Evolutionary conservation across 92 coral and sea anemone species (phyloP), one percentile per base, ranked within the genome.

Genomic region (Chrysogorgia sp.): DNA sequence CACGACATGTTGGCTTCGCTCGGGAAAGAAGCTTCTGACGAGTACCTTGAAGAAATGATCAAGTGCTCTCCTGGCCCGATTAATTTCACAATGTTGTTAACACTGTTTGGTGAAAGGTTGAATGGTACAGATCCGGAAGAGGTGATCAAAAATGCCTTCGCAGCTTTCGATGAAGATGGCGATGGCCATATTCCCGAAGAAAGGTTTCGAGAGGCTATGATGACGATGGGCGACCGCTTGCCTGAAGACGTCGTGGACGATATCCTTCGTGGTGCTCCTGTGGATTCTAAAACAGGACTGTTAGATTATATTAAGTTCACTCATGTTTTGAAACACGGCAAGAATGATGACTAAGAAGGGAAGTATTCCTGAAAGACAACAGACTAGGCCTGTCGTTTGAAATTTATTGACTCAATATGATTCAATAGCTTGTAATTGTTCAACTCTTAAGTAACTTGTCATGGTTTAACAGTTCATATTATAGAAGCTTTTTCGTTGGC

Each of bases 51-150:
- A 83, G 92, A 86, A 15, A 93, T 93, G 98, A 86, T 93, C 45
- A 89, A 85, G 67, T 85, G 82, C 75, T 93, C 98, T 28, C 98
- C 98, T 8, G 98, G 98, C 8, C 98, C 98, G 23, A 89, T 93
- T 88, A 93, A 93, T 88, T 93, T 93, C 48, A 93, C 98, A 28
- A 93, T 93, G 98, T 93, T 93, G 78, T 84, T 93, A 40, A 93
- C 98, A 32, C 58, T 93, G 89, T 93, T 93, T 74, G 98, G 98
- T 22, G 98, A 93, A 82, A 89, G 90, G 81, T 74, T 93, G 85
- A 93, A 93, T 84, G 98, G 98, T 72, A 93, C 98, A 21, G 98
- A 93, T 37, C 98, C 98, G 0, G 98, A 93, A 76, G 98, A 93
- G 23, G 98, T 93, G 60, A 93, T 93, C 12, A 66, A 85, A 34